Percentiles rank a stretch among this genome's conserved stretches.
These are phyloP conservation scores for Cricetomys ansorgei DNA, from an alignment of 2,113 vertebrate genomes.

Conservation along the genomic window DNA sequence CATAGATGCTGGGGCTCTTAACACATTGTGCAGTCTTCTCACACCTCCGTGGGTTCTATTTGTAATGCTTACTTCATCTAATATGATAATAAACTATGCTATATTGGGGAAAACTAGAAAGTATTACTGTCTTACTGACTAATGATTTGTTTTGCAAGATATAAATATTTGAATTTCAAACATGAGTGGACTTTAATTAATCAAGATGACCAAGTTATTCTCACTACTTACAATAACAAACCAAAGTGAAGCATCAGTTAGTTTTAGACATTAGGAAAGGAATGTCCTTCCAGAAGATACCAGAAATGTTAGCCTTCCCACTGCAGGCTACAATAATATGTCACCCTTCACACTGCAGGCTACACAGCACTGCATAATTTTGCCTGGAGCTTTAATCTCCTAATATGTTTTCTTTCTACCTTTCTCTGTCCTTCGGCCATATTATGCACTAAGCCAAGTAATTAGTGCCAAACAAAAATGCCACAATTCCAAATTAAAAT, in stretches of 20 bases:
- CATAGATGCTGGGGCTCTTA: background rate
- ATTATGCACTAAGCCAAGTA: slow-evolving; percentile 78
- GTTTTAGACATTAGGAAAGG: slow-evolving; percentile 54
- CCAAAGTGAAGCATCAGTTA: slow-evolving; percentile 67
- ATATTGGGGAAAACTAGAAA: background rate
- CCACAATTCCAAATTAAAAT: slow-evolving; percentile 81
- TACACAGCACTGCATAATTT: slow-evolving; percentile 54
- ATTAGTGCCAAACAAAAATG: slow-evolving; percentile 84
- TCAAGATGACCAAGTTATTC: slow-evolving; percentile 6
- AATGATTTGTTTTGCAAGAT: background rate
- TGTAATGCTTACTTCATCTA: background rate
- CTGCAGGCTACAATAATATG: background rate
- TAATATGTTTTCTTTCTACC: slow-evolving; percentile 58
- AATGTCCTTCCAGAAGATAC: slow-evolving; percentile 68
- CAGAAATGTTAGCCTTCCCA: slow-evolving; percentile 51
- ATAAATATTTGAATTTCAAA: background rate
- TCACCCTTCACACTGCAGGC: slow-evolving; percentile 52
- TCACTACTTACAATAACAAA: slow-evolving; percentile 64
- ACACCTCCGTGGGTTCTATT: background rate
- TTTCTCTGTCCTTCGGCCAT: slow-evolving; percentile 75
- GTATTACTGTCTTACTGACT: background rate
- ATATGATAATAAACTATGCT: background rate
- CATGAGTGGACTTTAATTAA: background rate
- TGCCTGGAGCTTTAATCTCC: slow-evolving; percentile 68
- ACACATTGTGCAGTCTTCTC: too few species aligned